Base-by-base conservation (phyloP, 2,888 invertebrate genomes). In the Adelognathus sp. region DNA sequence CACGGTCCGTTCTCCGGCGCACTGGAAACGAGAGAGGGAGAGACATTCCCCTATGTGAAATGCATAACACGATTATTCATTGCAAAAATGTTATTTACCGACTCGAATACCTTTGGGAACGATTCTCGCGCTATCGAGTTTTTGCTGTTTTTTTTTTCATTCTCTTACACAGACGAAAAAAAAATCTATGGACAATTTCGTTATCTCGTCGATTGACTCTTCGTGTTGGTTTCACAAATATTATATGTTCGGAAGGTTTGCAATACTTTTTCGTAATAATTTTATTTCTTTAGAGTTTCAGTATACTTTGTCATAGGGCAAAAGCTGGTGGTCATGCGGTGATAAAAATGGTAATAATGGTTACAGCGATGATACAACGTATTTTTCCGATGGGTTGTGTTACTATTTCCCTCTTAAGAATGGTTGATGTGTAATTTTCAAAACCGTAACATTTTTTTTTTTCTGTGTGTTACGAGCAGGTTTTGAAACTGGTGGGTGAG, bases 401-500 rank as follows among this genome's bases (percentile, higher is more conserved):
- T n/a, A n/a, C n/a, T n/a, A n/a, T n/a, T n/a, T n/a, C n/a, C n/a
- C n/a, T n/a, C n/a, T n/a, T n/a, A n/a, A n/a, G n/a, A n/a, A n/a
- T n/a, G n/a, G n/a, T n/a, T n/a, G n/a, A n/a, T n/a, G n/a, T n/a
- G n/a, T n/a, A n/a, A n/a, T n/a, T n/a, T n/a, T n/a, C n/a, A n/a
- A n/a, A 24, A 44, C 6, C 18, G 16, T 24, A 44, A 16, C 14
- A 60, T 52, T 69, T 29, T 7, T 50, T 16, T 24, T 46, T 6
- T 36, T 21, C 18, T 58, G 1, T 27, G 14, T 31, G 14, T 36
- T 3, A 27, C 11, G 2, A 50, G 72, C 73, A 90, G 91, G 90
- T 91, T 63, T 72, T 90, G 84, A 98, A 98, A 90, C 95, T 97
- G 88, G 95, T 98, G 70, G 93, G 94, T 3, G 97, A 98, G 80